These are phyloP conservation scores for Trachymyrmex cornetzi DNA, from an alignment of 1,140 invertebrate genomes.

Conservation along the genomic window DNA sequence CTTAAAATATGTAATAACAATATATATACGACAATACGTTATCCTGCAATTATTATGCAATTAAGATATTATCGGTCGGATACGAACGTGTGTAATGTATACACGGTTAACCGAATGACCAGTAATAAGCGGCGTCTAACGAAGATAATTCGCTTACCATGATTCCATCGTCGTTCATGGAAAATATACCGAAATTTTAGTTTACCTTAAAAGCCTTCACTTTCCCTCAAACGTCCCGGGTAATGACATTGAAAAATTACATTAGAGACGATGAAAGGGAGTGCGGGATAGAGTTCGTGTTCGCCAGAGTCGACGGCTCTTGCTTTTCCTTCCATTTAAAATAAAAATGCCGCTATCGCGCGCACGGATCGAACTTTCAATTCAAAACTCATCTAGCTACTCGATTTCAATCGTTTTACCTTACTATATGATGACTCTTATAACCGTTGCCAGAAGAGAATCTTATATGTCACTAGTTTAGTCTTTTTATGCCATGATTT, in stretches of 20 bases:
- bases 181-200: constrained; percentile 74
- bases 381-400: constrained; percentile 67
- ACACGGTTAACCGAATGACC: constrained; percentile 62
- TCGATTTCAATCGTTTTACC: constrained; percentile 24
- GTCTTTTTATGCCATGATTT: neutral
- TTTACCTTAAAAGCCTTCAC: constrained; percentile 75
- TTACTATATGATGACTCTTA: neutral
- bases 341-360: constrained; percentile 76
- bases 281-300: constrained; percentile 63
- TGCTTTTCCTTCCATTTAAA: constrained; percentile 74
- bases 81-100: constrained; percentile 47
- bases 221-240: constrained; percentile 71
- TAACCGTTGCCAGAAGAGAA: neutral
- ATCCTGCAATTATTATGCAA: constrained; percentile 36
- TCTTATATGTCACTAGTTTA: neutral
- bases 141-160: constrained; percentile 61
- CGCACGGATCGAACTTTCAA: constrained; percentile 50
- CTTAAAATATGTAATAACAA: neutral
- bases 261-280: constrained; percentile 78
- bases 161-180: constrained; percentile 54
- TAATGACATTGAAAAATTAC: constrained; percentile 80
- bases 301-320: constrained; percentile 41
- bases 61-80: constrained; percentile 38
- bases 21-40: neutral
- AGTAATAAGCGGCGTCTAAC: constrained; percentile 39